Percentiles rank a stretch among this genome's conserved stretches.
Evolutionary conservation across 2,113 vertebrate species (phyloP).

Genomic region (Trichomycterus rosablanca): DNA sequence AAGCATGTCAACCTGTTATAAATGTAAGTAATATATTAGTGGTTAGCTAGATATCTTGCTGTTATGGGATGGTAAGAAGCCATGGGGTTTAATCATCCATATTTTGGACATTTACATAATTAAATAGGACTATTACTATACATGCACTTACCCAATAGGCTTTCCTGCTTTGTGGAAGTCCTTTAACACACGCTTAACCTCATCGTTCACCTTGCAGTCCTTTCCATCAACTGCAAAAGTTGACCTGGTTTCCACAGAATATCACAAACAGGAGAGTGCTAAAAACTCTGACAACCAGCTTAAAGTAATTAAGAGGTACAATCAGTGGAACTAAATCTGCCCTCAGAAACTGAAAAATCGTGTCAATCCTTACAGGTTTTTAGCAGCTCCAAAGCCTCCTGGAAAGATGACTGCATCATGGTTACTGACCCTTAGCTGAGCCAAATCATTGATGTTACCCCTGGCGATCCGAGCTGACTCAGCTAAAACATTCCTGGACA

Average conservation of each 20-base stretch:
- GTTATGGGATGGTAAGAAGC: too few relatives aligned
- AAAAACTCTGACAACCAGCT: neutral
- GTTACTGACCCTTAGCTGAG: slow-evolving; percentile 41
- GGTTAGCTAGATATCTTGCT: too few relatives aligned
- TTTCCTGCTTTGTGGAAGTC: slow-evolving; percentile 79
- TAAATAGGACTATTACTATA: too few relatives aligned
- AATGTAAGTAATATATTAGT: too few relatives aligned
- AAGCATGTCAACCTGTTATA: too few relatives aligned
- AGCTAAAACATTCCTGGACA: slow-evolving; percentile 51
- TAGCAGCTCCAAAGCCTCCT: slow-evolving; percentile 56
- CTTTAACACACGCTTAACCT: slow-evolving; percentile 78
- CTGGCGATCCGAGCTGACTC: slow-evolving; percentile 59
- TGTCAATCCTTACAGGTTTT: slow-evolving; percentile 52
- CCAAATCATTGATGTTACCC: slow-evolving; percentile 50
- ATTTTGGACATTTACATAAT: neutral
- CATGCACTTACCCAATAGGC: slow-evolving; percentile 73
- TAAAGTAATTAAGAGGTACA: neutral
- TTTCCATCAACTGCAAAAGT: slow-evolving; percentile 80
- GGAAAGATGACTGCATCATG: slow-evolving; percentile 60
- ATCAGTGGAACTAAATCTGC: too few relatives aligned
- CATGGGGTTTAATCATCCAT: too few relatives aligned
- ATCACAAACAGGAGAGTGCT: too few relatives aligned
- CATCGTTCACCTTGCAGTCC: slow-evolving; percentile 71
- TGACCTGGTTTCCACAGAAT: slow-evolving; percentile 59
- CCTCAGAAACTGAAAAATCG: neutral